These are phyloP conservation scores for Piscicola geometra DNA, from an alignment of 2,888 invertebrate genomes.

Conservation along the genomic window DNA sequence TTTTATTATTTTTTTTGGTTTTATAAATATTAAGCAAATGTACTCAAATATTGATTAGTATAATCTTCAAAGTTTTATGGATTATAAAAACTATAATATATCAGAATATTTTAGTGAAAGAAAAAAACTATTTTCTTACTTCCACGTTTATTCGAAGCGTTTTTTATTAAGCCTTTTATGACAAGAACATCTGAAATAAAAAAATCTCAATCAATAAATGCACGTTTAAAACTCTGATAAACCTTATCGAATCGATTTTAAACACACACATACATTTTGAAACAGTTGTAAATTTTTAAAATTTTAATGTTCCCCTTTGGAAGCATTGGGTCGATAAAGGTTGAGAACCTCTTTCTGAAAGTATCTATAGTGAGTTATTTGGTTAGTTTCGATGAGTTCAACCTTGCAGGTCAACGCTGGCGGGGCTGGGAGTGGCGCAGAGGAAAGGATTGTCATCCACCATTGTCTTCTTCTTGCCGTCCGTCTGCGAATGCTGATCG, in stretches of 20 bases:
- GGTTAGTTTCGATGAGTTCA: not conserved
- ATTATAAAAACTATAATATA: no score
- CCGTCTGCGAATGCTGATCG: not conserved
- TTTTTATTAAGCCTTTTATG: conserved; percentile 35
- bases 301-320: no score
- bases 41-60: not conserved
- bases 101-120: not conserved
- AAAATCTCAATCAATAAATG: no score
- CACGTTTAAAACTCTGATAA: no score
- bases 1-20: not conserved
- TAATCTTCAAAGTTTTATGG: not conserved
- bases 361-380: no score
- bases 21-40: not conserved
- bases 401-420: conserved; percentile 92
- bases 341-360: no score
- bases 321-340: no score
- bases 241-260: no score
- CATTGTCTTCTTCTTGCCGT: conserved; percentile 41
- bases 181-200: conserved; percentile 33
- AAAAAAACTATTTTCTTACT: conserved; percentile 4
- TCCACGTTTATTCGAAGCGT: conserved; percentile 33
- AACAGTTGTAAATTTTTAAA: no score
- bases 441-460: conserved; percentile 79
- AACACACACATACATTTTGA: no score
- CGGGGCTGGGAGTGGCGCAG: conserved; percentile 77